Evolutionary conservation across 92 coral and sea anemone species (phyloP).

Genomic region (Parazoanthus darwini): DNA sequence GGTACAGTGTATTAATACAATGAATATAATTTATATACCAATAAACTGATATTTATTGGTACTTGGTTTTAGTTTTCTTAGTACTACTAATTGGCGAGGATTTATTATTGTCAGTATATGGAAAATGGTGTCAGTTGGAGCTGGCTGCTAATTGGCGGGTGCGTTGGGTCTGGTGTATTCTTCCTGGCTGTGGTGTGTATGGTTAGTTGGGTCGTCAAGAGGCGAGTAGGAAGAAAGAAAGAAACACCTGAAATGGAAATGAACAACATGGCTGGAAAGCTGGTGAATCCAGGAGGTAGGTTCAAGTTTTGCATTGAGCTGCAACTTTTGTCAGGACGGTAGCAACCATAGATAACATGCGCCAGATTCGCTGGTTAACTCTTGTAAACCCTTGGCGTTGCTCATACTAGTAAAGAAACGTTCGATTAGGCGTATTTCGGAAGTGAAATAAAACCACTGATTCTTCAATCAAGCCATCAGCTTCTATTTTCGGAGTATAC

Average conservation of each 20-base stretch:
- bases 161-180: conserved; percentile 24
- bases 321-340: neutral
- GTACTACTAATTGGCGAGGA: neutral
- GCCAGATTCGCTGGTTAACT: neutral
- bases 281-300: neutral
- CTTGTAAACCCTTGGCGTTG: too few relatives aligned
- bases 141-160: conserved; percentile 62
- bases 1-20: too few relatives aligned
- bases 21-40: too few relatives aligned
- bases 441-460: too few relatives aligned
- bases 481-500: too few relatives aligned
- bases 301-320: neutral
- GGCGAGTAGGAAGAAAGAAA: neutral
- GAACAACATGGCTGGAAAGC: neutral
- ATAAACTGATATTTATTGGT: neutral
- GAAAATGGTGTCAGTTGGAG: conserved; percentile 42
- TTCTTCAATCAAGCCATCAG: too few relatives aligned
- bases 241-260: neutral
- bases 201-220: conserved; percentile 10
- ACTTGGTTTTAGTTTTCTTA: too few relatives aligned
- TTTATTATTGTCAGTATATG: conserved; percentile 22
- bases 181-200: conserved; percentile 13
- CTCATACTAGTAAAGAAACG: too few relatives aligned
- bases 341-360: too few relatives aligned
- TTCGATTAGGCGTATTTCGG: too few relatives aligned